Evolutionary conservation across 2,888 invertebrate species (phyloP).

Genomic region (Diogma glabrata): DNA sequence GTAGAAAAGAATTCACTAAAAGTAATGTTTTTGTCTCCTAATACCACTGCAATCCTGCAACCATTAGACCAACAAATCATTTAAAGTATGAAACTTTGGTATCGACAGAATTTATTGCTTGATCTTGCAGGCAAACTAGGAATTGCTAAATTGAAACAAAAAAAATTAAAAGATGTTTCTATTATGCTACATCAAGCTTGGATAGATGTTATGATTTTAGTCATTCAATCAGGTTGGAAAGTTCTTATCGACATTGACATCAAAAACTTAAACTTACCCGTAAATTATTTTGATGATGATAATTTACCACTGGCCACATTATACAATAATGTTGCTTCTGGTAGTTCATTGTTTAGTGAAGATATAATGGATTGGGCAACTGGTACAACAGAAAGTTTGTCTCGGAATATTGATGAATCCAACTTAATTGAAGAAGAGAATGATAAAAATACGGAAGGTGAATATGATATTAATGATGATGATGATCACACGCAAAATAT

Average conservation of each 20-base stretch:
- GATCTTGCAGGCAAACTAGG: slow-evolving; percentile 3
- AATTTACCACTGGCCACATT: neutral
- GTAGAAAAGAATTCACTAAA: neutral
- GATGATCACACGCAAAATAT: slow-evolving; percentile 1
- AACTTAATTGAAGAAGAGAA: slow-evolving; percentile 4
- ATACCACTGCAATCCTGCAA: neutral
- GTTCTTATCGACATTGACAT: no score
- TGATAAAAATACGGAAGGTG: neutral
- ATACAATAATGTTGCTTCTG: slow-evolving; percentile 2
- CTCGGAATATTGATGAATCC: neutral
- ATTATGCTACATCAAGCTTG: neutral
- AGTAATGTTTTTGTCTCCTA: neutral
- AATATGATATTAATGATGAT: neutral
- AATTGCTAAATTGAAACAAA: slow-evolving; percentile 1
- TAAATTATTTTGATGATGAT: neutral
- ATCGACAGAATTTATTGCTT: neutral
- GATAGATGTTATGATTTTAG: neutral
- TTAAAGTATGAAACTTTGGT: neutral
- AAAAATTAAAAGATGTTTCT: neutral
- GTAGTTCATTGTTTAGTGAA: neutral
- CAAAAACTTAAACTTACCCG: neutral
- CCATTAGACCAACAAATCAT: slow-evolving; percentile 1
- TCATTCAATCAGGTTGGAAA: neutral
- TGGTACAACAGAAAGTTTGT: slow-evolving; percentile 1
- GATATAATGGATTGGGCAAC: neutral